These are phyloP conservation scores for Clamator glandarius DNA, from an alignment of 2,797 vertebrate species.

Conservation along the genomic window DNA sequence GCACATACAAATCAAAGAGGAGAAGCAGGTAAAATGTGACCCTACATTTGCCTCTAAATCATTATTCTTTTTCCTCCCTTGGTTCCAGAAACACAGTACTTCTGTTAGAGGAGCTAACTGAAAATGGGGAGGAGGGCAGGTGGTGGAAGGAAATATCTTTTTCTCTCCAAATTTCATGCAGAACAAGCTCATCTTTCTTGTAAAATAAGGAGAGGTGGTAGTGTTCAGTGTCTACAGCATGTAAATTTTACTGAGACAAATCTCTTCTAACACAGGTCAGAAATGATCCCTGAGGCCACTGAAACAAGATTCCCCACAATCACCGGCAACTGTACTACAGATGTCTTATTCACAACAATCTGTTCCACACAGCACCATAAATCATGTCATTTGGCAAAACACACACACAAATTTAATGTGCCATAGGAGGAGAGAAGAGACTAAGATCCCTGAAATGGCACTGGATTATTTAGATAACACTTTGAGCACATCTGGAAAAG, in stretches of 20 bases:
- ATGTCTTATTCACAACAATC: background rate
- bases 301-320: background rate
- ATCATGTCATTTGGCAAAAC: background rate
- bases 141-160: background rate
- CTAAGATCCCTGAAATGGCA: background rate
- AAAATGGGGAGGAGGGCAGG: background rate
- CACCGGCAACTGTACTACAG: background rate
- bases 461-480: background rate
- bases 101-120: background rate
- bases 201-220: background rate
- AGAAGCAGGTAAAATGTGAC: background rate
- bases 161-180: background rate
- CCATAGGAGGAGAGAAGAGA: background rate
- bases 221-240: background rate
- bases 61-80: background rate
- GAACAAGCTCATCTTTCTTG: background rate
- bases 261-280: background rate
- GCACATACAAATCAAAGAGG: background rate
- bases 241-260: background rate
- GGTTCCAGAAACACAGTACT: background rate
- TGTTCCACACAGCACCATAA: background rate
- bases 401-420: background rate
- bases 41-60: background rate
- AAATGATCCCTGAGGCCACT: background rate
- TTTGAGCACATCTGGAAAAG: background rate